Conservation (phyloP, 1,140 invertebrate genomes). For the Pinna nobilis region DNA sequence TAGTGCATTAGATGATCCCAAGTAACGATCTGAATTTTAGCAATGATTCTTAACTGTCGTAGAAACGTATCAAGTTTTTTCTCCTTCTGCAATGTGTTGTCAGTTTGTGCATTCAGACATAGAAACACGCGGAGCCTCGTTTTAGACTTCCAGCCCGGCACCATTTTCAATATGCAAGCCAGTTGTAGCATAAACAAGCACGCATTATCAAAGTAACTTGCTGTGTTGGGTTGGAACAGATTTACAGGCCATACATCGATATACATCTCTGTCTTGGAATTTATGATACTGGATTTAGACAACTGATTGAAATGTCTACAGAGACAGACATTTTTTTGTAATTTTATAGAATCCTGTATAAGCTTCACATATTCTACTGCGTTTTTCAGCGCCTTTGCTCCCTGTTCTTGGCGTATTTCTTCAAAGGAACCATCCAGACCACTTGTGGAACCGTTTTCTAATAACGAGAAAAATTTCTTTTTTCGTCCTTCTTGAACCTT, state of each 20-base stretch:
- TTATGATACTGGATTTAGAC: slow-evolving; percentile 77
- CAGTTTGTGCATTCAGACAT: slow-evolving; percentile 77
- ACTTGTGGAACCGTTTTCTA: slow-evolving; percentile 34
- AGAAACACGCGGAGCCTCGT: slow-evolving; percentile 89
- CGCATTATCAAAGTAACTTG: slow-evolving; percentile 80
- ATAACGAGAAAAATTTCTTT: slow-evolving; percentile 47
- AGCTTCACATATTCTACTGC: slow-evolving; percentile 90
- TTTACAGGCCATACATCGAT: slow-evolving; percentile 96
- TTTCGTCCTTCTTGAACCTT: slow-evolving; percentile 26
- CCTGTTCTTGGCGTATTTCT: slow-evolving; percentile 62
- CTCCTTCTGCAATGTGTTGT: slow-evolving; percentile 76
- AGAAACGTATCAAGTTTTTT: slow-evolving; percentile 77
- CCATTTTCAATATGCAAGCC: slow-evolving; percentile 96
- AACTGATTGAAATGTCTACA: slow-evolving; percentile 93
- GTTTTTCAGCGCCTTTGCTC: slow-evolving; percentile 66
- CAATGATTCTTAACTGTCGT: slow-evolving; percentile 78
- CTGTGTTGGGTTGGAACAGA: slow-evolving; percentile 71
- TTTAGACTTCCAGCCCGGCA: slow-evolving; percentile 77
- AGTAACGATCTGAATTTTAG: slow-evolving; percentile 77
- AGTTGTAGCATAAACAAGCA: slow-evolving; percentile 96
- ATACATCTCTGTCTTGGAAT: slow-evolving; percentile 45
- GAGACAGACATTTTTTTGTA: slow-evolving; percentile 96
- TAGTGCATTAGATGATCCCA: slow-evolving; percentile 77
- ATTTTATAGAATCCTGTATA: slow-evolving; percentile 87
- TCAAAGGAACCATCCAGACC: slow-evolving; percentile 54